These are phyloP conservation scores for Episyrphus balteatus DNA, from an alignment of 1,140 invertebrate genomes.

Conservation along the genomic window DNA sequence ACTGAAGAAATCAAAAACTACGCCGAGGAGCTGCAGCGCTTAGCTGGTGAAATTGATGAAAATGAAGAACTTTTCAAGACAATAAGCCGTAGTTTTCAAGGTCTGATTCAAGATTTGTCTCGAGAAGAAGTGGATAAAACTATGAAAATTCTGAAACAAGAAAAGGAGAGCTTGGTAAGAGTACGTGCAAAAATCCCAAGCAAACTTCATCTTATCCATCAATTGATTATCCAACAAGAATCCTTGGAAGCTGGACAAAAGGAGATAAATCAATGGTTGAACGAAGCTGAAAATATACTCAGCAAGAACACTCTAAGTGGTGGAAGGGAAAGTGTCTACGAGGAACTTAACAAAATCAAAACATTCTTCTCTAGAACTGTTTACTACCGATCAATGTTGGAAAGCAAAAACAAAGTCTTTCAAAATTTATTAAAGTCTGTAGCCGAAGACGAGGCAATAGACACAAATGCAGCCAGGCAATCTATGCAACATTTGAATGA, in stretches of 20 bases:
- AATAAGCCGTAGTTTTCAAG: constrained; percentile 81
- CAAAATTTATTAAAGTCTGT: constrained; percentile 72
- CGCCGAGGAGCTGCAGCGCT: constrained; percentile 62
- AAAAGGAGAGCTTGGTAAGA: constrained; percentile 75
- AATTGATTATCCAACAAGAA: constrained; percentile 80
- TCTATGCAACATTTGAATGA: constrained; percentile 70
- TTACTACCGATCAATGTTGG: constrained; percentile 86
- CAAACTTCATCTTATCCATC: constrained; percentile 67
- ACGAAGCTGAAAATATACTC: constrained; percentile 67
- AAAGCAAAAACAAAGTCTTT: constrained; percentile 91
- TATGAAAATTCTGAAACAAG: constrained; percentile 79
- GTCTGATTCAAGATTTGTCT: constrained; percentile 77
- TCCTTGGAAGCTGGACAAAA: constrained; percentile 75
- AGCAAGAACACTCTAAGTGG: constrained; percentile 45
- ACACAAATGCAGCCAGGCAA: constrained; percentile 55
- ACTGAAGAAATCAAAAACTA: constrained; percentile 68
- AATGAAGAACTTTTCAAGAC: constrained; percentile 83
- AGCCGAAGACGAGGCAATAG: constrained; percentile 57
- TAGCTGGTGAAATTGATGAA: constrained; percentile 70
- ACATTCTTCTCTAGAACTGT: constrained; percentile 76
- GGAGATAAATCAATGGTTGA: constrained; percentile 76
- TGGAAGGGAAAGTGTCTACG: constrained; percentile 61
- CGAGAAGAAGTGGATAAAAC: constrained; percentile 82
- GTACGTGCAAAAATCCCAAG: constrained; percentile 69
- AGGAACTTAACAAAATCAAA: constrained; percentile 71